A percentile compares a stretch with the other conserved stretches of the same genome.
These are phyloP conservation scores for Callopanchax toddi DNA, from an alignment of 2,113 vertebrate genomes.

Conservation along the genomic window DNA sequence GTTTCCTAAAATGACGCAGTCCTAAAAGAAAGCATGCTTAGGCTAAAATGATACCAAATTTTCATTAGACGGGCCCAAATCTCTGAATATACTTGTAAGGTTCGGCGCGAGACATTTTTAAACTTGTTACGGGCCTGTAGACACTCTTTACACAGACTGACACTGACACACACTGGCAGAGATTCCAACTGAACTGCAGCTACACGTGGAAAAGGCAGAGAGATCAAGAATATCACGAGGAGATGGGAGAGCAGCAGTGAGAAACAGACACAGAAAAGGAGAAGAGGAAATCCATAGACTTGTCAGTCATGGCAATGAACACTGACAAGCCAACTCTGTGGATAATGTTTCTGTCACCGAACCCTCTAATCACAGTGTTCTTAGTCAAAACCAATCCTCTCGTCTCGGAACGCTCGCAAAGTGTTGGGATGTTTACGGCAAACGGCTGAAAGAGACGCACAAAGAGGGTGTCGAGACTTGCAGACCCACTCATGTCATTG, in stretches of 20 bases:
- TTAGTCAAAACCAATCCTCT: slow-evolving; percentile 72
- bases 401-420: slow-evolving; percentile 45
- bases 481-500: slow-evolving; percentile 50
- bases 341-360: slow-evolving; percentile 75
- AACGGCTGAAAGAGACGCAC: slow-evolving; percentile 61
- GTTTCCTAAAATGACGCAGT: too few species aligned
- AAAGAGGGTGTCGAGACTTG: slow-evolving; percentile 59
- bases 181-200: slow-evolving; percentile 44
- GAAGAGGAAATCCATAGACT: slow-evolving; percentile 63
- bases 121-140: slow-evolving; percentile 24
- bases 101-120: not conserved
- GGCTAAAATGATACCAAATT: not conserved
- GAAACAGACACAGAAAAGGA: slow-evolving; percentile 50
- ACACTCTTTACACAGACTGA: slow-evolving; percentile 30
- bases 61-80: not conserved
- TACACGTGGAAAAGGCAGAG: slow-evolving; percentile 53
- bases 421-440: slow-evolving; percentile 54
- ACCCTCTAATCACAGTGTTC: slow-evolving; percentile 72
- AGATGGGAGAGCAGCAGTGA: slow-evolving; percentile 35
- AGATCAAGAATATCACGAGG: slow-evolving; percentile 53
- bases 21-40: not conserved
- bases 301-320: slow-evolving; percentile 69
- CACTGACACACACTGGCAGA: slow-evolving; percentile 53
- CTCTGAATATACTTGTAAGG: slow-evolving; percentile 3
- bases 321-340: slow-evolving; percentile 70